phyloP scores from a whole-genome alignment of 1,140 invertebrate genomes.

The Vollenhovia emeryi region DNA sequence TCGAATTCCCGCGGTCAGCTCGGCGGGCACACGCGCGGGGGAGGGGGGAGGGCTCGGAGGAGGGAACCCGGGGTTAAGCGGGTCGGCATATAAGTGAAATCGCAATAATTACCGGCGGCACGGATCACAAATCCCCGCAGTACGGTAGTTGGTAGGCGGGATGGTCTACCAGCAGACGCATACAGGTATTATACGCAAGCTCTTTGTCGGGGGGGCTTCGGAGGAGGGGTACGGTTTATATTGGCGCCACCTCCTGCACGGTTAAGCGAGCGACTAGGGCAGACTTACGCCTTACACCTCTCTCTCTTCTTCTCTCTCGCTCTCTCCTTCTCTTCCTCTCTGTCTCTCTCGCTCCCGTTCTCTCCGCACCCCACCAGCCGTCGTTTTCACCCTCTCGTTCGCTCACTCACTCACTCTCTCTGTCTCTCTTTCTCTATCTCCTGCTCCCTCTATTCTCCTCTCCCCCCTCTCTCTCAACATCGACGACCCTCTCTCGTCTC shows the following conservation, averaged over 20 bases:
- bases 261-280: slow-evolving; percentile 81
- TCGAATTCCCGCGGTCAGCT: slow-evolving; percentile 27
- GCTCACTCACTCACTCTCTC: slow-evolving; percentile 20
- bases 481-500: slow-evolving; percentile 63
- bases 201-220: slow-evolving; percentile 74
- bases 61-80: slow-evolving; percentile 36
- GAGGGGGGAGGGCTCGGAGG: background rate
- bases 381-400: slow-evolving; percentile 40
- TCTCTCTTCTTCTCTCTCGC: slow-evolving; percentile 56
- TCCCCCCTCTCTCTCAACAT: slow-evolving; percentile 66
- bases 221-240: slow-evolving; percentile 79
- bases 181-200: slow-evolving; percentile 81
- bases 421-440: slow-evolving; percentile 51
- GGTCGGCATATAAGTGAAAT: slow-evolving; percentile 68
- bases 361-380: slow-evolving; percentile 31
- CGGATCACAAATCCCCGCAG: slow-evolving; percentile 69
- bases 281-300: slow-evolving; percentile 83
- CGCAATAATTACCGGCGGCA: slow-evolving; percentile 71
- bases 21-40: background rate
- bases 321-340: slow-evolving; percentile 60
- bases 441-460: slow-evolving; percentile 58
- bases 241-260: slow-evolving; percentile 85
- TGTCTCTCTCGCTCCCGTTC: slow-evolving; percentile 62
- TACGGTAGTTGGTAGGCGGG: slow-evolving; percentile 74
- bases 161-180: slow-evolving; percentile 71